Percentiles rank a stretch among this genome's conserved stretches.
Evolutionary conservation across 2,888 invertebrate species (phyloP).

Genomic region (Amphipoea oculea): DNA sequence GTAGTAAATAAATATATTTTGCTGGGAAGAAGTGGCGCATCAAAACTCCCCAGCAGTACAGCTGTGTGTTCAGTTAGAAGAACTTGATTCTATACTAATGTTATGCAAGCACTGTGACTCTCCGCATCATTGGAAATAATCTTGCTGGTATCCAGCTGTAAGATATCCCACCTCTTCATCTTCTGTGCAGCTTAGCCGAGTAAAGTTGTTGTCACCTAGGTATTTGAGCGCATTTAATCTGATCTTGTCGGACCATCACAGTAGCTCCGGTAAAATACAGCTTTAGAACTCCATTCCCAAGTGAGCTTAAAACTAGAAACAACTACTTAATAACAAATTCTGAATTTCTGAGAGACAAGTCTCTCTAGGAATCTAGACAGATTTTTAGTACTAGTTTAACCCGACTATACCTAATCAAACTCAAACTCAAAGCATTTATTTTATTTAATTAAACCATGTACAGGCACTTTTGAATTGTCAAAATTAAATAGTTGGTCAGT

Average conservation of each 20-base stretch:
- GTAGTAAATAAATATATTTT: no score
- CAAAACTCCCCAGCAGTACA: not conserved
- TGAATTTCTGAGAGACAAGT: not conserved
- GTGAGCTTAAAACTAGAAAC: not conserved
- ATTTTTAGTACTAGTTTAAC: constrained; percentile 12
- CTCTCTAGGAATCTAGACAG: not conserved
- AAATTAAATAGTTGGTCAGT: no score
- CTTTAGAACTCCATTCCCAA: not conserved
- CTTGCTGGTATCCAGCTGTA: not conserved
- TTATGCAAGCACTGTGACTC: not conserved
- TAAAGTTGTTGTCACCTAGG: not conserved
- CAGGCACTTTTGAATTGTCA: no score
- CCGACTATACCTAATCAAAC: not conserved
- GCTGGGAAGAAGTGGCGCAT: not conserved
- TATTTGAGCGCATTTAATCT: constrained; percentile 1
- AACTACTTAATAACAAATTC: not conserved
- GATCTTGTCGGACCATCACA: not conserved
- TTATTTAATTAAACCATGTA: no score
- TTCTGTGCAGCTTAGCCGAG: not conserved
- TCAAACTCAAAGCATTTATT: no score
- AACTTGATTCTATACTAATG: not conserved
- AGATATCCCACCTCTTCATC: not conserved
- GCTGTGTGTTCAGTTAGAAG: not conserved
- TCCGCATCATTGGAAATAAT: not conserved
- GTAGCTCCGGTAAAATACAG: no score